phyloP scores from a whole-genome alignment of 2,888 invertebrate species.

The Sympetrum striolatum region DNA sequence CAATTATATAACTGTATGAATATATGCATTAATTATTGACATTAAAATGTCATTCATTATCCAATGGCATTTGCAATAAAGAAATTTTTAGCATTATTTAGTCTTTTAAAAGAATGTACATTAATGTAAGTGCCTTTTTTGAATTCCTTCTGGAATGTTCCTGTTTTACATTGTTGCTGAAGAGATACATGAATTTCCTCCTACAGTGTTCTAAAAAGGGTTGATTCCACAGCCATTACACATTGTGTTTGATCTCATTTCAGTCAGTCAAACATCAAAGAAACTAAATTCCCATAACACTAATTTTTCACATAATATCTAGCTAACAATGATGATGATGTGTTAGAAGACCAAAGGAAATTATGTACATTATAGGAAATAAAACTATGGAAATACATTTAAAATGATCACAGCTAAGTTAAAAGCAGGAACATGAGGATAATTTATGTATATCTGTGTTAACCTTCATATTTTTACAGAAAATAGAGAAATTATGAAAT shows the following conservation, averaged over 20 bases:
- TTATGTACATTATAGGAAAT: neutral
- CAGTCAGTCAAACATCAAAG: neutral
- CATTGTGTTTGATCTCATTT: conserved; percentile 27
- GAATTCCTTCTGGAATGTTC: conserved; percentile 28
- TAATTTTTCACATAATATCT: too few species aligned
- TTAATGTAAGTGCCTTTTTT: conserved; percentile 34
- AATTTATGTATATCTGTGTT: neutral
- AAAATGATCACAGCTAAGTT: neutral
- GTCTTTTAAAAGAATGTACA: conserved; percentile 28
- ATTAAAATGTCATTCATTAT: conserved; percentile 10
- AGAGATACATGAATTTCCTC: neutral
- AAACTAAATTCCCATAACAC: neutral
- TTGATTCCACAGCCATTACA: neutral
- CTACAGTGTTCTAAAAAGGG: neutral
- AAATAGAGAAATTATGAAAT: neutral
- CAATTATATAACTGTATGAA: conserved; percentile 38
- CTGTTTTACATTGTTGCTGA: conserved; percentile 20
- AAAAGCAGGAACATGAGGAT: neutral
- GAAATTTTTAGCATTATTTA: conserved; percentile 39
- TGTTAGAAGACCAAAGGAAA: neutral
- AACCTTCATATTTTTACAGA: conserved; percentile 17
- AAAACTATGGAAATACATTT: neutral
- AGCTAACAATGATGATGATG: too few species aligned
- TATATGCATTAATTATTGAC: conserved; percentile 14
- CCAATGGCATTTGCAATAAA: conserved; percentile 40